Conservation (phyloP, 2,888 invertebrate genomes). For the Tinea semifulvella region DNA sequence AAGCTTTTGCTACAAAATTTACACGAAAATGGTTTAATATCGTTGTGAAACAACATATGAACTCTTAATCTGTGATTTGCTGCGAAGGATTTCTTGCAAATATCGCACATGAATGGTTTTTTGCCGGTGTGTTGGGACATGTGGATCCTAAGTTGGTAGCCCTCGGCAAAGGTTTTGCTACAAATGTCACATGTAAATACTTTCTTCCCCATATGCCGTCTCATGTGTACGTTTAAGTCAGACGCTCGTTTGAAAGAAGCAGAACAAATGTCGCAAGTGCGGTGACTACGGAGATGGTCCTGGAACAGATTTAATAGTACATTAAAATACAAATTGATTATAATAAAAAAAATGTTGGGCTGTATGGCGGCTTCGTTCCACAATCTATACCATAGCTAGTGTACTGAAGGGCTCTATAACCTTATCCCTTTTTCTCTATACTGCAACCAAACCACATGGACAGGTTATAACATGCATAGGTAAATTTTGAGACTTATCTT, state of each 20-base stretch:
- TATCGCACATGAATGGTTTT: constrained; percentile 5
- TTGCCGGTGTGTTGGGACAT: background rate
- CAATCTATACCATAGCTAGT: too few species aligned
- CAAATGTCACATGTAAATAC: constrained; percentile 1
- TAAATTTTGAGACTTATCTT: too few species aligned
- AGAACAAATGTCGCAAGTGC: background rate
- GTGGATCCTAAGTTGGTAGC: constrained; percentile 1
- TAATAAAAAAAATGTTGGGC: too few species aligned
- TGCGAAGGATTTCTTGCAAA: constrained; percentile 16
- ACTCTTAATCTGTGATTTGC: constrained; percentile 18
- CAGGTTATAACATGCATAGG: too few species aligned
- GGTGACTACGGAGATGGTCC: background rate
- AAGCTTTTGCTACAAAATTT: constrained; percentile 18
- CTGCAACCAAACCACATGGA: too few species aligned
- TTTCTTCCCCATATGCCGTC: background rate
- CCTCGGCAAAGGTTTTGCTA: background rate
- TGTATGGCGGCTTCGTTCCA: too few species aligned
- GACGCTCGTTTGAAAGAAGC: background rate
- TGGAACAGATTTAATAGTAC: background rate
- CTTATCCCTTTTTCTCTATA: too few species aligned
- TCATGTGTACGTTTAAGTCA: background rate
- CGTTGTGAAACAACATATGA: constrained; percentile 14
- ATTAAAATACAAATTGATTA: background rate
- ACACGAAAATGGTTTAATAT: constrained; percentile 15
- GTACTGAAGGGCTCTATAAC: too few species aligned